phyloP scores from a whole-genome alignment of 2,113 vertebrate genomes.

The Gulo gulo region DNA sequence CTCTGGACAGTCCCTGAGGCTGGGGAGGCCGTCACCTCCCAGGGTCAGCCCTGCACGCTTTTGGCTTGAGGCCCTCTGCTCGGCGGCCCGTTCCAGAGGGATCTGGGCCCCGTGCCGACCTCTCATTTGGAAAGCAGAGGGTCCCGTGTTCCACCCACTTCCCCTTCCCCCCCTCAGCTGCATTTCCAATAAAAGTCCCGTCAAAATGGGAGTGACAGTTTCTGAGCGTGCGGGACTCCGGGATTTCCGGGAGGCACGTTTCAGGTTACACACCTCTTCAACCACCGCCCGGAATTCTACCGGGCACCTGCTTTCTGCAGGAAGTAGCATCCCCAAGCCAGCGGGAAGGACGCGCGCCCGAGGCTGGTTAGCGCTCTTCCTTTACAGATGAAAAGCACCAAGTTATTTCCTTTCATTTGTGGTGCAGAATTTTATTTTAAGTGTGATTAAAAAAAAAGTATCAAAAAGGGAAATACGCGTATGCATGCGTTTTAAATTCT shows the following conservation, averaged over 20 bases:
- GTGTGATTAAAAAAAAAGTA: neutral
- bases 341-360: rapidly evolving
- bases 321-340: neutral
- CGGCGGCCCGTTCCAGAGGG: neutral
- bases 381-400: no score
- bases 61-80: no score
- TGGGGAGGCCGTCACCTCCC: rapidly evolving
- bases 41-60: rapidly evolving
- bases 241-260: neutral
- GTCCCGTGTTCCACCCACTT: rapidly evolving
- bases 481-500: neutral
- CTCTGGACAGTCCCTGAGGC: rapidly evolving
- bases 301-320: rapidly evolving
- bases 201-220: neutral
- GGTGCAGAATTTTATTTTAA: neutral
- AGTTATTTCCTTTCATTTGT: neutral
- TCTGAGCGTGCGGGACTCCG: rapidly evolving
- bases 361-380: rapidly evolving
- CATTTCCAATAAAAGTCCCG: neutral
- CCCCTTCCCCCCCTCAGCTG: rapidly evolving
- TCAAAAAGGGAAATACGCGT: neutral
- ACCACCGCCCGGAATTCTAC: rapidly evolving
- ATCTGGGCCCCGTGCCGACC: neutral
- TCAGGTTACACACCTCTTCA: rapidly evolving
- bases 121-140: neutral